Base-by-base conservation (phyloP, 2,888 invertebrate species). In the Monoplex corrugatus region DNA sequence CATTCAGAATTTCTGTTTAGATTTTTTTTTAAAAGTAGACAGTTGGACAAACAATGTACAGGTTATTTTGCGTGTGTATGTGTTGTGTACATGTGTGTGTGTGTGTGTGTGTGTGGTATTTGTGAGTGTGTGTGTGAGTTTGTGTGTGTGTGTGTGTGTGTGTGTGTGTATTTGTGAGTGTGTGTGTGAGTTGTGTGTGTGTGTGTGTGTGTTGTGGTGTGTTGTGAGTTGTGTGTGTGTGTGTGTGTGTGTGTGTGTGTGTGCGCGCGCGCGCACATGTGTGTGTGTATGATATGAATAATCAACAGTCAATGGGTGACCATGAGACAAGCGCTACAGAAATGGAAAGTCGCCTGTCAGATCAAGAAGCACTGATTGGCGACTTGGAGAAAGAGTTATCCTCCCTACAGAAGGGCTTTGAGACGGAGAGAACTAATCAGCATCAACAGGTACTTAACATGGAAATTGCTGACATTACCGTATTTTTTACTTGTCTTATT, bases 301-400 rank as follows among this genome's bases (percentile, higher is more conserved):
- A 38, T 75, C 8, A 0, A 45, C 85, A 90, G 90, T 35, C 80
- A 2, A 78, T 68, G 63, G 89, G 82, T 6, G 89, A 90, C 10
- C 93, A 94, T 68, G 92, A 93, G 57, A 88, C 86, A 32, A 92
- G 91, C 19, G 91, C 95, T 75, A 84, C 87, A 45, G 92, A 93
- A 43, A 91, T 95, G 94, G 93, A 92, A 86, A 92, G 94, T 8
- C 94, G 92, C 84, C 90, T 95, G 35, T 90, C 91, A 78, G 93
- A 95, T 13, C 95, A 95, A 90, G 95, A 95, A 86, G 57, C 91
- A 0, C 89, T 94, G 10, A 94, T 96, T 45, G 92, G 93, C n/a
- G 91, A 93, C 43, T 89, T 95, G 80, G 95, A 95, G 89, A 89
- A 92, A 86, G 95, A 95, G 88, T 92, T 95, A 90, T 75, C 86